Percentiles rank a stretch among this genome's conserved stretches.
These are phyloP conservation scores for Trachelus stipa DNA, from an alignment of 2,888 invertebrate genomes.

Conservation along the genomic window DNA sequence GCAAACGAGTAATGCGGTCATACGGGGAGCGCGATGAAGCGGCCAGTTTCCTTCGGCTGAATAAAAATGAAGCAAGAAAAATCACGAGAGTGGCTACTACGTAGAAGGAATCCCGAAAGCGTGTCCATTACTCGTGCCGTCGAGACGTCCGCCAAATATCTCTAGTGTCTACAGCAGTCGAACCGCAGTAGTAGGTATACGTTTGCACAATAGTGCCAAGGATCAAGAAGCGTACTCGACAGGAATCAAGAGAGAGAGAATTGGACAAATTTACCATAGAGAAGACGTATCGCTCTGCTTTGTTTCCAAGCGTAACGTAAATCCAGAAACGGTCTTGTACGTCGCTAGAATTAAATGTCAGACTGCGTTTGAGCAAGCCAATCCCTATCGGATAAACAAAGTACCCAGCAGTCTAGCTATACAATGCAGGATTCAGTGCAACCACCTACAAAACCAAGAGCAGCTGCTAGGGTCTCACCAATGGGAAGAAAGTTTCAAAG, in stretches of 20 bases:
- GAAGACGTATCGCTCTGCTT: neutral
- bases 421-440: neutral
- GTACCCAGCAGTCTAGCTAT: neutral
- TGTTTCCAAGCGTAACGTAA: neutral
- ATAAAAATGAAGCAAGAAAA: no score
- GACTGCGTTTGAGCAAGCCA: neutral
- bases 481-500: conserved; percentile 7
- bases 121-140: no score
- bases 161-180: no score
- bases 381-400: neutral
- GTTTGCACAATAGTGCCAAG: no score
- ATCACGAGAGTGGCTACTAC: no score
- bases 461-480: neutral
- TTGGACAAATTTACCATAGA: neutral
- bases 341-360: neutral
- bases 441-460: neutral
- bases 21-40: no score
- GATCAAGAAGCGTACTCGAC: neutral
- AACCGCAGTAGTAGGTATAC: no score
- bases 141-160: no score
- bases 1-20: no score
- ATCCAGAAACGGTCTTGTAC: neutral
- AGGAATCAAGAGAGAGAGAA: neutral
- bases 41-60: no score
- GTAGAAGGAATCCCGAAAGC: no score